A percentile compares a stretch with the other conserved stretches of the same genome.
These are phyloP conservation scores for Barnardius zonarius DNA, from an alignment of 2,113 vertebrate species.

Conservation along the genomic window DNA sequence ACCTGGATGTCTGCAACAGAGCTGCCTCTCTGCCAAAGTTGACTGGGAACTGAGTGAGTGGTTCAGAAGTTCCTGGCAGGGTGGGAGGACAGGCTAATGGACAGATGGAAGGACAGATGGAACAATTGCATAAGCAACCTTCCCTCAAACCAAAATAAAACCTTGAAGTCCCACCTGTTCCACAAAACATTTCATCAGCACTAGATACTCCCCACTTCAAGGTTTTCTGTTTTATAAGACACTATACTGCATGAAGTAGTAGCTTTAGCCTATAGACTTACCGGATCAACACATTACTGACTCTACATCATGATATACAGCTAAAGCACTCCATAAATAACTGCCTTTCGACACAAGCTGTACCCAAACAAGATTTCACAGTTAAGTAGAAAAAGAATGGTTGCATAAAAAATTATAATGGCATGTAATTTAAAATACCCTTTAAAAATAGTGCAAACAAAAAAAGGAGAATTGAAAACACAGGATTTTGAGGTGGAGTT, in stretches of 20 bases:
- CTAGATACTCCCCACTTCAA: background rate
- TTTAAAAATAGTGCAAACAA: background rate
- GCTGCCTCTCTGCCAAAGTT: background rate
- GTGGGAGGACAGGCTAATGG: background rate
- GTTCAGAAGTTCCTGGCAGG: background rate
- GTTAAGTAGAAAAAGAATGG: conserved; percentile 8
- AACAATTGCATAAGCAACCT: conserved; percentile 46
- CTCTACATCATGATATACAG: background rate
- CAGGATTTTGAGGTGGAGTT: accelerated
- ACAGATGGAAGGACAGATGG: conserved; percentile 62
- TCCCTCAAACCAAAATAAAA: conserved; percentile 38
- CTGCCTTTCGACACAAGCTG: conserved; percentile 35
- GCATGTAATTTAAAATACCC: background rate
- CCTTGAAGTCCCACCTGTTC: conserved; percentile 39
- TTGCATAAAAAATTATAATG: conserved; percentile 24
- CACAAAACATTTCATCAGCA: background rate
- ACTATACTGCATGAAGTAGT: background rate
- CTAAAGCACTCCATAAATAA: conserved; percentile 15
- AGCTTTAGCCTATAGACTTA: background rate
- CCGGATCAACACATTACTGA: background rate
- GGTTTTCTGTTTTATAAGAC: conserved; percentile 10
- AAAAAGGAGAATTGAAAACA: background rate
- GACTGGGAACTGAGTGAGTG: background rate
- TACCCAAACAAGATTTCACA: conserved; percentile 51
- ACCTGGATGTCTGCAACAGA: background rate